Base-by-base conservation (phyloP, 2,113 vertebrate genomes). In the Erinaceus europaeus region DNA sequence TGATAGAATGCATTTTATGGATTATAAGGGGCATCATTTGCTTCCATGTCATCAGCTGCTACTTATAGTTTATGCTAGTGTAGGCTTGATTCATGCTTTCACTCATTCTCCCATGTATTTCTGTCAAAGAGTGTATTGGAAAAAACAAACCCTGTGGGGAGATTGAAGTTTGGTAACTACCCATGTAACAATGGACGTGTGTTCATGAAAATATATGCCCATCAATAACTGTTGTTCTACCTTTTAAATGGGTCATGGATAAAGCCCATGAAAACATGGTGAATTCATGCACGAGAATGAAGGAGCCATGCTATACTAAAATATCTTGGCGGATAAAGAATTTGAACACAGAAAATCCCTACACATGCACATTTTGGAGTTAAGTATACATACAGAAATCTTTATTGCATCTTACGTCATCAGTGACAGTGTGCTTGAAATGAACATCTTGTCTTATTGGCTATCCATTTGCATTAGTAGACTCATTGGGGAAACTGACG, bases 121-220 rank as follows among this genome's bases (percentile, higher is more conserved):
- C 27, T 73, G 38, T 92, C 52, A 93, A 89, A 90, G 81, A 92
- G 93, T 80, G 68, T 71, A 87, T 59, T 91, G 68, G 90, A 67
- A 79, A 62, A 92, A 96, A 86, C 8, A 76, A 74, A 50, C 80
- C 94, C 27, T 69, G 34, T 32, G 0, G 6, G 32, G 71, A 94
- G 94, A 93, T 6, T 77, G 46, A 74, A 95, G 91, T 69, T 76
- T 86, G 89, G 93, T 92, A 78, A 67, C 59, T 71, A 91, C 2
- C 38, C n/a, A n/a, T 84, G 92, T 95, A 94, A 10, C 15, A 74
- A 57, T 75, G 17, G 44, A 72, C 34, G 9, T 9, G 40, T 92
- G 92, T 93, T 86, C 46, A 87, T 92, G 94, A 86, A 94, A 29
- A 38, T 76, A 14, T 65, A 15, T 86, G 3, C 55, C 57, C 11